These are phyloP conservation scores for Thermophis baileyi DNA, from an alignment of 2,113 vertebrate species.

Conservation along the genomic window DNA sequence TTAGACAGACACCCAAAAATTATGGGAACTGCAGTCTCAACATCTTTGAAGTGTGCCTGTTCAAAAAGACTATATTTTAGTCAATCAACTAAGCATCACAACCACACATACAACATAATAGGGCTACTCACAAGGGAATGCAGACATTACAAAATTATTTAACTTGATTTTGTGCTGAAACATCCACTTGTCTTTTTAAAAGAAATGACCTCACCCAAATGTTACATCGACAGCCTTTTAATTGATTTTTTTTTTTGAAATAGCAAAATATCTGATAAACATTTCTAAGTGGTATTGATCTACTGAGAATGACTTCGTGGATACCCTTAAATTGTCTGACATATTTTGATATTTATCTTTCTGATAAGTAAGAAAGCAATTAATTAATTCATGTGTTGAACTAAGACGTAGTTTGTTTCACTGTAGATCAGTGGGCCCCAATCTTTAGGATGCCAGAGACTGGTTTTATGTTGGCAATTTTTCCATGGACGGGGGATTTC, in stretches of 20 bases:
- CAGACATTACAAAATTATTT: neutral
- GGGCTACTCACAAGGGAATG: neutral
- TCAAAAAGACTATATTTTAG: neutral
- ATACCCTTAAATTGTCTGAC: neutral
- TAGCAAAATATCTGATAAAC: neutral
- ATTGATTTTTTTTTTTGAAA: neutral
- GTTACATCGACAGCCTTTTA: neutral
- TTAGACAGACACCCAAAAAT: neutral
- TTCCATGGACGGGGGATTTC: neutral
- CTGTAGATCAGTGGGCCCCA: neutral
- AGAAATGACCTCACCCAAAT: neutral
- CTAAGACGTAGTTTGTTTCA: neutral
- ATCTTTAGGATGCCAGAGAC: neutral
- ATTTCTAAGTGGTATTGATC: neutral
- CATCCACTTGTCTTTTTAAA: neutral
- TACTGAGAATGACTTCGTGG: constrained; percentile 1
- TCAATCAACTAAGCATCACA: neutral
- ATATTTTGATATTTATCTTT: neutral
- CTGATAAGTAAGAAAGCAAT: neutral
- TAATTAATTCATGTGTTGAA: accelerated
- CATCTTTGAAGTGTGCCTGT: neutral
- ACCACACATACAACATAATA: neutral
- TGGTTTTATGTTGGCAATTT: neutral
- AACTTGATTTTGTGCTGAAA: neutral
- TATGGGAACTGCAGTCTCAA: neutral